Evolutionary conservation across 1,140 invertebrate species (phyloP).

Genomic region (Elysia chlorotica): DNA sequence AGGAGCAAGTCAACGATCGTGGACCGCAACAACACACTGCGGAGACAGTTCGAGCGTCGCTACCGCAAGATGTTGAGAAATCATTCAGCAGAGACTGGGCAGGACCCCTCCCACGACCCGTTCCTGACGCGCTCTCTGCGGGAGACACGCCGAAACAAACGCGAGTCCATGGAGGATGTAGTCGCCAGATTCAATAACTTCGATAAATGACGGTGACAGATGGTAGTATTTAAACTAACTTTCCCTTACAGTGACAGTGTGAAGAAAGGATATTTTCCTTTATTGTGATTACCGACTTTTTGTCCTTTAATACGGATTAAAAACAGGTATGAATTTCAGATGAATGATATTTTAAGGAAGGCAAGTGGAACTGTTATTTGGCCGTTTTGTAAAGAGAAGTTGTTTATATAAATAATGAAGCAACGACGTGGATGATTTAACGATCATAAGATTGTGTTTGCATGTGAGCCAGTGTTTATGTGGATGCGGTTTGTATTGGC

Average conservation of each 20-base stretch:
- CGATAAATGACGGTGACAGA: constrained; percentile 29
- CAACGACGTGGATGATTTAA: no score
- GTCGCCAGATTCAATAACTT: constrained; percentile 34
- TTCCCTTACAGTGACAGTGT: neutral
- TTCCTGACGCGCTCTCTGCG: constrained; percentile 23
- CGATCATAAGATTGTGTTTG: no score
- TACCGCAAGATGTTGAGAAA: constrained; percentile 35
- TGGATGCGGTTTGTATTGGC: no score
- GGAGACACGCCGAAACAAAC: constrained; percentile 9
- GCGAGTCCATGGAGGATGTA: constrained; percentile 32
- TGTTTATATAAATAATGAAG: no score
- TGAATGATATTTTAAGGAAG: no score
- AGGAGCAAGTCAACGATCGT: constrained; percentile 26
- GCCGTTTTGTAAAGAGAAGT: no score
- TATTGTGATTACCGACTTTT: neutral
- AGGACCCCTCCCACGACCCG: constrained; percentile 25
- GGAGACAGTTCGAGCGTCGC: constrained; percentile 34
- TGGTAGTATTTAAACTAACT: neutral
- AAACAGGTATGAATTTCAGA: neutral
- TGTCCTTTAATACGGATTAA: neutral
- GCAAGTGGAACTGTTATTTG: no score
- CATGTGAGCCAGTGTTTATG: no score
- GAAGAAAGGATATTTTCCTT: neutral
- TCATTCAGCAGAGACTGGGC: constrained; percentile 27
- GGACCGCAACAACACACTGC: constrained; percentile 39